These are phyloP conservation scores for Salminus brasiliensis DNA, from an alignment of 2,113 vertebrate species.

Conservation along the genomic window DNA sequence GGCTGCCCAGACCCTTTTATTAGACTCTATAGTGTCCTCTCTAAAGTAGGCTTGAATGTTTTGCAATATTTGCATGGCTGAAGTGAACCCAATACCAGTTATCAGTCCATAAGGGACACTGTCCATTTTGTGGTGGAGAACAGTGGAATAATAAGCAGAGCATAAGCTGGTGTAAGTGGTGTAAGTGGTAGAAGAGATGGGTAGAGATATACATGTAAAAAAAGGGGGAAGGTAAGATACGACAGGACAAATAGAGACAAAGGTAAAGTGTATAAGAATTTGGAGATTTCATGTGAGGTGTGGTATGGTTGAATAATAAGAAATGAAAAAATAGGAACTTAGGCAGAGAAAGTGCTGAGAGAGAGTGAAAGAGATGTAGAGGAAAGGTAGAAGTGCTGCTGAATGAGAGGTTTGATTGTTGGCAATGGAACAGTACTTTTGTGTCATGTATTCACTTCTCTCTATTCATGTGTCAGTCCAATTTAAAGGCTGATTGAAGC, in stretches of 20 bases:
- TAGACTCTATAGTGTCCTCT: too few species aligned
- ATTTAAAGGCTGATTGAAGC: constrained; percentile 10
- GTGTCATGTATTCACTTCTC: constrained; percentile 18
- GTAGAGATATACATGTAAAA: neutral
- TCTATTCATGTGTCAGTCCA: constrained; percentile 38
- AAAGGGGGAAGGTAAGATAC: neutral
- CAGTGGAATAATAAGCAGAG: neutral
- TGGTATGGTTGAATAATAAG: neutral
- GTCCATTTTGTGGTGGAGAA: neutral
- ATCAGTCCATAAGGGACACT: neutral
- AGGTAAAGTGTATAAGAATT: neutral
- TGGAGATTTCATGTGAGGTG: neutral
- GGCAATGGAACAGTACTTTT: constrained; percentile 12
- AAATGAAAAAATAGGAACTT: neutral
- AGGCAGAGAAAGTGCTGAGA: neutral
- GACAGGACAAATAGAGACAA: neutral
- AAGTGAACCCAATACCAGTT: too few species aligned
- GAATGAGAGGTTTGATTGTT: constrained; percentile 22
- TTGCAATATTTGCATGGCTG: neutral
- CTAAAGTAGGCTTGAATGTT: neutral
- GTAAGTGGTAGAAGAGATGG: neutral
- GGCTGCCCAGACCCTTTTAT: too few species aligned
- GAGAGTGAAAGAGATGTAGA: neutral
- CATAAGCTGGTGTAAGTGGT: neutral
- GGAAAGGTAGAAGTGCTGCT: neutral